Evolutionary conservation across 2,113 vertebrate genomes (phyloP).

Genomic region (Kryptolebias marmoratus): DNA sequence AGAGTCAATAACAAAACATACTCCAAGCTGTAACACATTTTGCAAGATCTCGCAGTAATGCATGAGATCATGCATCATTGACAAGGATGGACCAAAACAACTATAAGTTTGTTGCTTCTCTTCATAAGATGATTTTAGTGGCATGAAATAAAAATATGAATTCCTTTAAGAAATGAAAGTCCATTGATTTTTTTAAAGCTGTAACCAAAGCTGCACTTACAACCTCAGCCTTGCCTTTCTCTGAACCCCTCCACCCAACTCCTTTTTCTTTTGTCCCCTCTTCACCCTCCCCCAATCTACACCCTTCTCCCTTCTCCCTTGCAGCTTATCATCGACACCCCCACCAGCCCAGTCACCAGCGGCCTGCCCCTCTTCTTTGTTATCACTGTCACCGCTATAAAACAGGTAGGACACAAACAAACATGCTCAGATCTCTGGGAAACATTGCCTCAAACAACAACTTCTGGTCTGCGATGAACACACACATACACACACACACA

Average conservation of each 20-base stretch:
- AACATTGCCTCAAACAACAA: conserved; percentile 20
- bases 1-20: too few species aligned
- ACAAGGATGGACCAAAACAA: too few species aligned
- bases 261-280: conserved; percentile 9
- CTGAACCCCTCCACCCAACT: conserved; percentile 14
- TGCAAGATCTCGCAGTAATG: too few species aligned
- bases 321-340: conserved; percentile 98
- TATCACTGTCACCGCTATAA: conserved; percentile 97
- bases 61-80: too few species aligned
- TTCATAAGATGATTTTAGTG: too few species aligned
- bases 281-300: not conserved
- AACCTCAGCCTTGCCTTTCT: conserved; percentile 38
- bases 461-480: conserved; percentile 26
- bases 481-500: conserved; percentile 18
- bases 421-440: conserved; percentile 31
- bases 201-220: conserved; percentile 24
- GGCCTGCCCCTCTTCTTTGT: conserved; percentile 98
- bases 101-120: too few species aligned
- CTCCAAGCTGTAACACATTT: too few species aligned
- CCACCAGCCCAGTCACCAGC: conserved; percentile 96
- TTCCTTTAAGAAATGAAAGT: too few species aligned
- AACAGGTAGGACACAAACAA: conserved; percentile 86
- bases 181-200: conserved; percentile 20
- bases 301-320: conserved; percentile 20
- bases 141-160: too few species aligned